These are phyloP conservation scores for Enteromius afrohamiltoni DNA, from an alignment of 2,797 vertebrate genomes.

Conservation along the genomic window DNA sequence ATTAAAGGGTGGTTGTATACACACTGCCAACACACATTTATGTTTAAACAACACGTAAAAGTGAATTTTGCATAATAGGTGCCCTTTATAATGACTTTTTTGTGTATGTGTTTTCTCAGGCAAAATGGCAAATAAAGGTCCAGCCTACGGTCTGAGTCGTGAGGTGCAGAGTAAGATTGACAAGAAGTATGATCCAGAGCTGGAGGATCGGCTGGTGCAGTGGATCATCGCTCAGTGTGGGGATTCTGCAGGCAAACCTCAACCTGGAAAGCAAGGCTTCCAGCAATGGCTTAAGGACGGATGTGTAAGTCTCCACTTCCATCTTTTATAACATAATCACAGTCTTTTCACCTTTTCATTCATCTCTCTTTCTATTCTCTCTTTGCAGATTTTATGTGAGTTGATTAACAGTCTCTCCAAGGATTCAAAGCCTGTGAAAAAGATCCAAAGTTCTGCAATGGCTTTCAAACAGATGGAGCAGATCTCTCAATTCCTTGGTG, in stretches of 20 bases:
- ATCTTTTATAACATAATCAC: not conserved
- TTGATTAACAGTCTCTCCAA: slow-evolving; percentile 90
- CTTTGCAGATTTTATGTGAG: slow-evolving; percentile 83
- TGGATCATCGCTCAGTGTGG: slow-evolving; percentile 91
- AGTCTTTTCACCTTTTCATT: not conserved
- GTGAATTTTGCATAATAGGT: not conserved
- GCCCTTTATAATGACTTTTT: not conserved
- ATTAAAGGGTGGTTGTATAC: not conserved
- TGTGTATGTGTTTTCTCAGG: slow-evolving; percentile 58
- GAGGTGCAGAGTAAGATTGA: slow-evolving; percentile 93
- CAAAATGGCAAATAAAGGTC: slow-evolving; percentile 92
- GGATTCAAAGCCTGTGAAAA: slow-evolving; percentile 82
- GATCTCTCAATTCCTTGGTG: slow-evolving; percentile 90
- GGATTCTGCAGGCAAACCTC: slow-evolving; percentile 73
- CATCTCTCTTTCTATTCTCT: not conserved
- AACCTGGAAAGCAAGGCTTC: slow-evolving; percentile 86
- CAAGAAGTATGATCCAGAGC: slow-evolving; percentile 92
- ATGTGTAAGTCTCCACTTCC: slow-evolving; percentile 78
- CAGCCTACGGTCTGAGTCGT: slow-evolving; percentile 88
- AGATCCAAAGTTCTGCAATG: slow-evolving; percentile 82
- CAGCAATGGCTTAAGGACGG: slow-evolving; percentile 96
- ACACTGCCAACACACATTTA: not conserved
- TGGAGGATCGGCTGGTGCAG: slow-evolving; percentile 88
- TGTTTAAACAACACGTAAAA: not conserved
- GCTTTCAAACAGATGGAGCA: slow-evolving; percentile 98